Conservation (phyloP, 1,140 invertebrate species). For the Druon quercuslanigerum region DNA sequence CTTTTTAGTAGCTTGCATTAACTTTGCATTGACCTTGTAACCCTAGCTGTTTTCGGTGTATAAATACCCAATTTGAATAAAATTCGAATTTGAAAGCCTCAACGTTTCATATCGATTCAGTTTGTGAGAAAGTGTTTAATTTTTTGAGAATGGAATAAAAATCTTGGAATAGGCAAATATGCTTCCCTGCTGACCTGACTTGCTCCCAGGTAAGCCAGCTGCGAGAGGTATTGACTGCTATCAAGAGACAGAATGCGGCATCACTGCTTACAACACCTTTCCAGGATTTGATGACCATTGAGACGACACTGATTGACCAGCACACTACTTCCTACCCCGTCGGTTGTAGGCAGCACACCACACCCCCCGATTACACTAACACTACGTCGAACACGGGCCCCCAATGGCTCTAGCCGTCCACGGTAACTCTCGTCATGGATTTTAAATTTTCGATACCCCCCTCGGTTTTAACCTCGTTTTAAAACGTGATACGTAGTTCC, state of each 20-base stretch:
- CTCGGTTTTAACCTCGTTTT: constrained; percentile 38
- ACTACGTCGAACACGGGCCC: constrained; percentile 73
- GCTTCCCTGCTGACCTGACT: constrained; percentile 68
- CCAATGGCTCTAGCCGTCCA: constrained; percentile 74
- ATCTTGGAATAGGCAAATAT: constrained; percentile 41
- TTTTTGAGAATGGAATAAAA: neutral
- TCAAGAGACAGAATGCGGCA: constrained; percentile 71
- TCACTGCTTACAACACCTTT: constrained; percentile 67
- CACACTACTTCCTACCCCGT: constrained; percentile 73
- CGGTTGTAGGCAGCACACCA: constrained; percentile 75
- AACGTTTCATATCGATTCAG: neutral
- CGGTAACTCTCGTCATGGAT: constrained; percentile 76
- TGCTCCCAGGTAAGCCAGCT: constrained; percentile 75
- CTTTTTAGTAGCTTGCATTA: no score
- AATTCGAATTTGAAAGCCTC: no score
- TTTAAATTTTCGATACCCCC: constrained; percentile 60
- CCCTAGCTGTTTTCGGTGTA: no score
- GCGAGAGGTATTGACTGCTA: constrained; percentile 72
- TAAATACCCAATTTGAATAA: no score
- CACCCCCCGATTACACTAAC: constrained; percentile 75
- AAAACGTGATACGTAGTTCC: constrained; percentile 9
- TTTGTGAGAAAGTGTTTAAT: constrained; percentile 1
- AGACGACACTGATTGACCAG: constrained; percentile 74
- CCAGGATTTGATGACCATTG: constrained; percentile 73
- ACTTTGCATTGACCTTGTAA: no score